These are phyloP conservation scores for Zosterops lateralis DNA, from an alignment of 2,113 vertebrate genomes.

Conservation along the genomic window DNA sequence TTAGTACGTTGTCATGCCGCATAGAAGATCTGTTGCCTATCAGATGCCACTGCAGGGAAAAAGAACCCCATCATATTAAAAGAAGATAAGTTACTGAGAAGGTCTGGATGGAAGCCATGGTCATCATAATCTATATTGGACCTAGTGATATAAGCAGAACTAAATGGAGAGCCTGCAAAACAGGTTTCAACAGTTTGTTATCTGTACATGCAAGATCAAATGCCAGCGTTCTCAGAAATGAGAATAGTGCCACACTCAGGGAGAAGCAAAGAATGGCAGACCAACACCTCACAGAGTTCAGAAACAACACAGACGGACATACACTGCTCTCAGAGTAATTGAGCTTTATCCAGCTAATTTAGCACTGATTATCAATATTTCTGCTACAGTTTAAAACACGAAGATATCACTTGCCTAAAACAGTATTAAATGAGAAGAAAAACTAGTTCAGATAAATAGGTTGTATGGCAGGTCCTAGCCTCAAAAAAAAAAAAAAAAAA, in stretches of 20 bases:
- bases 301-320: neutral
- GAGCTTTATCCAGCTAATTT: neutral
- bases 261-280: conserved; percentile 27
- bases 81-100: conserved; percentile 24
- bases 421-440: neutral
- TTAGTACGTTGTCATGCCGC: neutral
- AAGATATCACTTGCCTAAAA: neutral
- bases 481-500: neutral
- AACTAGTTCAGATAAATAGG: neutral
- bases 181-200: neutral
- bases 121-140: conserved; percentile 49
- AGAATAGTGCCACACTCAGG: conserved; percentile 40
- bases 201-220: neutral
- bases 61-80: neutral
- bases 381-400: neutral
- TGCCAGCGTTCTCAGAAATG: neutral
- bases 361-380: neutral
- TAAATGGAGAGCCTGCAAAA: conserved; percentile 18
- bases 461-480: neutral
- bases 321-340: neutral
- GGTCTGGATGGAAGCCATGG: conserved; percentile 41
- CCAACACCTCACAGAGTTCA: neutral
- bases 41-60: neutral
- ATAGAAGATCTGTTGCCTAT: conserved; percentile 33
- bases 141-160: conserved; percentile 30